phyloP scores from a whole-genome alignment of 2,113 vertebrate species.

The Archilochus colubris region DNA sequence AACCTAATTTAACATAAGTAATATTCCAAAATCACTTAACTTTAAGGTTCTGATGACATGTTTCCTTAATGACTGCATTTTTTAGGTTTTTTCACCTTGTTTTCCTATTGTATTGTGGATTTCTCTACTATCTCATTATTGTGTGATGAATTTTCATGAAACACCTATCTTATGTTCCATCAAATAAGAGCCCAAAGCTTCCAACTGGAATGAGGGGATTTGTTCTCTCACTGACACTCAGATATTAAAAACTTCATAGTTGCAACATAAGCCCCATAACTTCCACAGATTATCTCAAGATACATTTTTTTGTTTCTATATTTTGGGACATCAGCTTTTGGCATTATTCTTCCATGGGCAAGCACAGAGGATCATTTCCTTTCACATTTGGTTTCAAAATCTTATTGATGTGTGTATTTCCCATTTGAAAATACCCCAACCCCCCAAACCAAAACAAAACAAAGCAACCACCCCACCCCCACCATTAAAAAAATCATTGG shows the following conservation, averaged over 20 bases:
- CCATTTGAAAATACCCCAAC: neutral
- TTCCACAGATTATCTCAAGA: neutral
- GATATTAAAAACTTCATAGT: neutral
- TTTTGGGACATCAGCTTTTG: neutral
- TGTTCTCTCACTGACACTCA: neutral
- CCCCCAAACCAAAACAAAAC: too few relatives aligned
- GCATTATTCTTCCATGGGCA: neutral
- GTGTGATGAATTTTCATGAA: neutral
- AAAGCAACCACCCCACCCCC: neutral
- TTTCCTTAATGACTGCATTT: neutral
- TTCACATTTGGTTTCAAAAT: neutral
- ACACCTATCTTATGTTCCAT: neutral
- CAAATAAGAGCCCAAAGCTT: neutral
- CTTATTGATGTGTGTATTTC: rapidly evolving
- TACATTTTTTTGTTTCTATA: neutral
- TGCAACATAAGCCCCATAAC: neutral
- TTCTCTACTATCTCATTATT: neutral
- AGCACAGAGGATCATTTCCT: neutral
- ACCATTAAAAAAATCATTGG: neutral
- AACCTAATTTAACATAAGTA: neutral
- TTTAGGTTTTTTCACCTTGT: neutral
- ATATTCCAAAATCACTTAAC: neutral
- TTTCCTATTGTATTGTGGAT: neutral
- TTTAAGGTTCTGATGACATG: neutral
- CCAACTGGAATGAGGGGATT: neutral